Evolutionary conservation across 1,140 invertebrate genomes (phyloP), one percentile per base, ranked within the genome.

Genomic region (Apolygus lucorum): DNA sequence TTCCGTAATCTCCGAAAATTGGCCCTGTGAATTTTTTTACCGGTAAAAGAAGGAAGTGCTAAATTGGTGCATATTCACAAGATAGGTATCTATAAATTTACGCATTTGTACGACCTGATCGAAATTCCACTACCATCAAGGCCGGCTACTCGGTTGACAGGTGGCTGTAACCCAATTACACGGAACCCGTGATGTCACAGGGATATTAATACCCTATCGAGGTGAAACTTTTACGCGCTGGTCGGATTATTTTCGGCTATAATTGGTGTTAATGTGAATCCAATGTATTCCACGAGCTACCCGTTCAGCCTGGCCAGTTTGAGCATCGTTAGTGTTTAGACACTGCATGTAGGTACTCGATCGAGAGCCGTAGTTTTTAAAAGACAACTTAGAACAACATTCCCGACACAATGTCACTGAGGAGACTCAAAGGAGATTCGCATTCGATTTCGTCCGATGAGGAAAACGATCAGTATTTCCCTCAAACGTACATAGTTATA

Each of bases 401-500:
- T 42, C 34, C 34, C 17, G 4, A 17, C 34, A 42, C 34, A 17
- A 42, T 42, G 34, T 4, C 17, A 17, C 34, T 42, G 17, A 42
- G 34, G 17, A 42, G 17, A 42, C 34, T 42, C 34, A 42, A 8
- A 59, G 22, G 13, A 11, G 54, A 59, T 59, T 59, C 54, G 4
- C 54, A 59, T 21, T 59, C 54, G 22, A n/a, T n/a, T n/a, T n/a
- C n/a, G n/a, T 59, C 13, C 8, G 54, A 59, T 4, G 22, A 59
- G 8, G 54, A 59, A 59, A 59, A 59, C 22, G 54, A 17, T 4
- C 11, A 14, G 8, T 11, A 21, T n/a, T 79, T 83, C 74, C 82
- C 82, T 26, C 79, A 78, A 52, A 82, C 82, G 1, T 83, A 83
- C 73, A 77, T 83, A n/a, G 81, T 86, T 0, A 75, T 85, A 11